Evolutionary conservation across 1,140 invertebrate genomes (phyloP).

Genomic region (Leptinotarsa texana): DNA sequence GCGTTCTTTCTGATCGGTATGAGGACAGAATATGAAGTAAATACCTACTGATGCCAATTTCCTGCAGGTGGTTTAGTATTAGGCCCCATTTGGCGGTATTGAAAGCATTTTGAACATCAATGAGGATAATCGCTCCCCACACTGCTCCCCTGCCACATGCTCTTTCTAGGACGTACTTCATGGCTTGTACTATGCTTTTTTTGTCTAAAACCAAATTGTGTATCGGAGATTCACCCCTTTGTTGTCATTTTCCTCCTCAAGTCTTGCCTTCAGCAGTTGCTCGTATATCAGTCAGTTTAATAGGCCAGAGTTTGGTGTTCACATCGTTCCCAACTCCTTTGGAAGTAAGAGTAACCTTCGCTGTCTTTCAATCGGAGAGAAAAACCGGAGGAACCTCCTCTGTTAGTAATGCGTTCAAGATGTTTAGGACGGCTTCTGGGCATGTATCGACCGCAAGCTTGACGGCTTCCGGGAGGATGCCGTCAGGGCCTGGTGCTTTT

Average conservation of each 20-base stretch:
- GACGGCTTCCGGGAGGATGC: no score
- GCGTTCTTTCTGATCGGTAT: not conserved
- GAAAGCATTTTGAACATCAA: conserved; percentile 34
- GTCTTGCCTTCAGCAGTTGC: not conserved
- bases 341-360: not conserved
- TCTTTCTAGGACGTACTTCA: not conserved
- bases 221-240: not conserved
- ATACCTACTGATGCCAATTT: not conserved
- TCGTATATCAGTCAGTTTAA: not conserved
- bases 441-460: no score
- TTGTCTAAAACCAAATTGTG: not conserved
- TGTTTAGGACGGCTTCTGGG: no score
- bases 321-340: not conserved
- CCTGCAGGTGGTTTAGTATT: conserved; percentile 16
- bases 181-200: not conserved
- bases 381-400: no score
- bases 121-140: conserved; percentile 10
- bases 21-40: not conserved
- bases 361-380: not conserved
- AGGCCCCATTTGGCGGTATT: conserved; percentile 28
- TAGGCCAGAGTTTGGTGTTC: not conserved
- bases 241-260: not conserved
- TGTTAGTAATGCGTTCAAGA: not conserved
- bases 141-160: not conserved
- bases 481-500: not conserved